These are phyloP conservation scores for Apis dorsata DNA, from an alignment of 1,140 invertebrate genomes.

Conservation along the genomic window DNA sequence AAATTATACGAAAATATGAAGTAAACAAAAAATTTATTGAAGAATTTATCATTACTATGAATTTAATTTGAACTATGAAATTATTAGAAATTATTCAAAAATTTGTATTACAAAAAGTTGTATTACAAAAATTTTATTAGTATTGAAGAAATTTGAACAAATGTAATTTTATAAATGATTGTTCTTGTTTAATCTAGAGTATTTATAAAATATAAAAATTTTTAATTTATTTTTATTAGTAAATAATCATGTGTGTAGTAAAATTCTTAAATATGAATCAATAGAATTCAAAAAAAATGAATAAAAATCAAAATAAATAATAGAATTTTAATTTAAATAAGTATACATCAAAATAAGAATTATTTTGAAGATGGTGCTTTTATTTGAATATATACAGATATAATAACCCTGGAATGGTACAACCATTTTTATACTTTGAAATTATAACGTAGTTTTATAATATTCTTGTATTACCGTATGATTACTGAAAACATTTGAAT, in stretches of 20 bases:
- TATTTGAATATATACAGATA: slow-evolving; percentile 24
- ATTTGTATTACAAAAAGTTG: not conserved
- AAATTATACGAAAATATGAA: slow-evolving; percentile 11
- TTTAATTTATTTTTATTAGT: slow-evolving; percentile 18
- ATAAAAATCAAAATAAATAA: slow-evolving; percentile 17
- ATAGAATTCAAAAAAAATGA: not conserved
- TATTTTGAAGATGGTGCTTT: slow-evolving; percentile 37
- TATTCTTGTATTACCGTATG: slow-evolving; percentile 10
- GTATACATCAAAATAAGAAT: not conserved
- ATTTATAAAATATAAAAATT: not conserved
- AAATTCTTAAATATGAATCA: not conserved
- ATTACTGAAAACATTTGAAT: slow-evolving; percentile 4
- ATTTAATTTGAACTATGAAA: not conserved
- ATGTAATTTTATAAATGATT: slow-evolving; percentile 34
- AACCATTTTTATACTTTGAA: slow-evolving; percentile 41
- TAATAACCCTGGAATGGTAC: slow-evolving; percentile 34
- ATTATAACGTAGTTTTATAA: slow-evolving; percentile 25
- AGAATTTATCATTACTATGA: not conserved
- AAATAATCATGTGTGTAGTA: slow-evolving; percentile 9
- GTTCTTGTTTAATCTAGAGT: slow-evolving; percentile 1
- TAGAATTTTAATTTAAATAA: slow-evolving; percentile 15
- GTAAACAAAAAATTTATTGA: not conserved
- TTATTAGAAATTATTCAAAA: too few species aligned
- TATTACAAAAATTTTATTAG: slow-evolving; percentile 12
- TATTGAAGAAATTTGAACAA: slow-evolving; percentile 16